Conservation (phyloP, 1,140 invertebrate species). For the Leptinotarsa undecemlineata region DNA sequence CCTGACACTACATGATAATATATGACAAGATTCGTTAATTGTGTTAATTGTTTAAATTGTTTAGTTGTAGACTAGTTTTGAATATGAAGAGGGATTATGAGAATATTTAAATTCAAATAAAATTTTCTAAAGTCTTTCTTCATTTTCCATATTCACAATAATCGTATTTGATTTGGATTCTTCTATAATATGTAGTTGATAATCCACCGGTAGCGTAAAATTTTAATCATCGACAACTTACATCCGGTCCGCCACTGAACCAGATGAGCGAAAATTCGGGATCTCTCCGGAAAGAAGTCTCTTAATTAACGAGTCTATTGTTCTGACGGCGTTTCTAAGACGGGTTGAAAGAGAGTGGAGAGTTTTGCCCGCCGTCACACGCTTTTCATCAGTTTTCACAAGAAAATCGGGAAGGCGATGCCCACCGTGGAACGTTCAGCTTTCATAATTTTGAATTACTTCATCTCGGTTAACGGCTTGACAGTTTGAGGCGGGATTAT, state of each 20-base stretch:
- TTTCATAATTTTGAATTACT: neutral
- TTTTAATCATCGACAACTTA: too few relatives aligned
- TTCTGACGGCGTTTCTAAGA: constrained; percentile 11
- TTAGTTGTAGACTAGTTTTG: too few relatives aligned
- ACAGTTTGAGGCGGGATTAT: too few relatives aligned
- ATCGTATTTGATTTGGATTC: neutral
- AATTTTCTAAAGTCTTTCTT: too few relatives aligned
- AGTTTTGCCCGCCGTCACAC: neutral
- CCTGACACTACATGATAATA: too few relatives aligned
- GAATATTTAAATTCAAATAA: too few relatives aligned
- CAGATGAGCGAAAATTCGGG: neutral
- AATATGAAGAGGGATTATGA: too few relatives aligned
- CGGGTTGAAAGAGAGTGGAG: constrained; percentile 8
- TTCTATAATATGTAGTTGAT: neutral
- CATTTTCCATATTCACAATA: too few relatives aligned
- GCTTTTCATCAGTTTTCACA: neutral
- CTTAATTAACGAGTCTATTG: constrained; percentile 19
- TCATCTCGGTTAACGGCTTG: neutral
- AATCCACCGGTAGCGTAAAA: neutral
- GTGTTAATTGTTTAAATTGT: too few relatives aligned
- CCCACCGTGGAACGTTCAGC: neutral
- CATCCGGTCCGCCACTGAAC: too few relatives aligned
- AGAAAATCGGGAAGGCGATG: neutral
- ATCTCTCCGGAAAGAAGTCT: constrained; percentile 6
- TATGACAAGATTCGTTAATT: too few relatives aligned